Percentiles rank a stretch among this genome's conserved stretches.
Conservation (phyloP, 1,140 invertebrate species). For the Drosophila bocki region DNA sequence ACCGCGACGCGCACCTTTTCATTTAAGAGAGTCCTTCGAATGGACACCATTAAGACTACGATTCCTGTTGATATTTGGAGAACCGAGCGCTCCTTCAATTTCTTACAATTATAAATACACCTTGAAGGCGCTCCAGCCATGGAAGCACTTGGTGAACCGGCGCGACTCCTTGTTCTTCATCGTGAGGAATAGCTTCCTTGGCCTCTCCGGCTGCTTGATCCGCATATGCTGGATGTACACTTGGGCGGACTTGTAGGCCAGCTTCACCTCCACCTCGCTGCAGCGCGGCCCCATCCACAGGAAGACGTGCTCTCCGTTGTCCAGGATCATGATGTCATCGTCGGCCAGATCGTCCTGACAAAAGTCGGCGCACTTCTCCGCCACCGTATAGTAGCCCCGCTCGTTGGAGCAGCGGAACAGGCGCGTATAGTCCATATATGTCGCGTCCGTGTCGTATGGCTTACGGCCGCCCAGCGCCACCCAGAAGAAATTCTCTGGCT, state of each 20-base stretch:
- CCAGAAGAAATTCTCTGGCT: constrained; percentile 99
- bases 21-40: constrained; percentile 1
- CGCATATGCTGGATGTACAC: constrained; percentile 99
- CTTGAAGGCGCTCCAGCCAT: constrained; percentile 92
- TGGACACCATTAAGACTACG: constrained; percentile 4
- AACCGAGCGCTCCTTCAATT: background rate
- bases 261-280: constrained; percentile 99
- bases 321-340: constrained; percentile 99
- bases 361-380: constrained; percentile 99
- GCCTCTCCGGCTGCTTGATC: constrained; percentile 96
- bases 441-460: constrained; percentile 95
- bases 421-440: constrained; percentile 97
- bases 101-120: constrained; percentile 47
- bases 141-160: constrained; percentile 99
- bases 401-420: constrained; percentile 99
- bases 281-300: constrained; percentile 98
- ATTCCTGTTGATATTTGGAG: background rate
- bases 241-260: constrained; percentile 99
- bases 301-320: constrained; percentile 99
- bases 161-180: constrained; percentile 98
- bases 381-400: constrained; percentile 99
- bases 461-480: constrained; percentile 96
- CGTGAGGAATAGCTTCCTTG: constrained; percentile 97
- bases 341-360: constrained; percentile 99
- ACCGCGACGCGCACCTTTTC: background rate